phyloP scores from a whole-genome alignment of 2,113 vertebrate genomes.

The Podarcis cretensis region DNA sequence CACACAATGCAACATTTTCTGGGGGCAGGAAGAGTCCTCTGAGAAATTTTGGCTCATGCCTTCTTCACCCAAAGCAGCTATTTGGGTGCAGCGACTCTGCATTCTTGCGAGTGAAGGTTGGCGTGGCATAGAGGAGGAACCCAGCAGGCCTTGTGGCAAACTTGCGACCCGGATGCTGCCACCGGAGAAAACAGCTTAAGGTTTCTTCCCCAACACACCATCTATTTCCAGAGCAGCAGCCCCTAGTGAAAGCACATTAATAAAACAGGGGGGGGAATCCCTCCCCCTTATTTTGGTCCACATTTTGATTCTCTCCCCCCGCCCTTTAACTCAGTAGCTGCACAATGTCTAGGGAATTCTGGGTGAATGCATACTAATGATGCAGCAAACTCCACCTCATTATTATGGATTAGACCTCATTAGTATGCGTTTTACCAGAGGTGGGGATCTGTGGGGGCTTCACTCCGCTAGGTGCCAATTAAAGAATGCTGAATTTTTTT shows the following conservation, averaged over 20 bases:
- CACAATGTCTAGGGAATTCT: background rate
- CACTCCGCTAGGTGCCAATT: conserved; percentile 21
- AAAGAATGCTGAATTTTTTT: background rate
- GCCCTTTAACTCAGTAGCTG: background rate
- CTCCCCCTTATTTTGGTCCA: background rate
- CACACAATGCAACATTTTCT: no score
- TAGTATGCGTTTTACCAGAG: background rate
- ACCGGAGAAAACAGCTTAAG: background rate
- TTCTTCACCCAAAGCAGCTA: background rate
- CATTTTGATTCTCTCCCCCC: background rate
- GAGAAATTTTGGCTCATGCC: background rate
- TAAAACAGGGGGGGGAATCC: no score
- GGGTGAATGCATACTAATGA: conserved; percentile 22
- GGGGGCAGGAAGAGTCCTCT: no score
- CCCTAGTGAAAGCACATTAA: background rate
- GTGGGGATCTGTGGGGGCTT: background rate
- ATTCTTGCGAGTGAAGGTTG: no score
- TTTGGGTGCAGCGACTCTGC: background rate
- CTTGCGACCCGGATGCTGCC: background rate
- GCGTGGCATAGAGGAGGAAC: background rate
- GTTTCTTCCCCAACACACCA: no score
- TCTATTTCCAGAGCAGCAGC: background rate
- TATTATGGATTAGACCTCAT: conserved; percentile 33
- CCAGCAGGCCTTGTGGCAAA: background rate
- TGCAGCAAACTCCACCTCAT: conserved; percentile 16